Evolutionary conservation across 2,797 vertebrate species (phyloP).

Genomic region (Allobates femoralis): DNA sequence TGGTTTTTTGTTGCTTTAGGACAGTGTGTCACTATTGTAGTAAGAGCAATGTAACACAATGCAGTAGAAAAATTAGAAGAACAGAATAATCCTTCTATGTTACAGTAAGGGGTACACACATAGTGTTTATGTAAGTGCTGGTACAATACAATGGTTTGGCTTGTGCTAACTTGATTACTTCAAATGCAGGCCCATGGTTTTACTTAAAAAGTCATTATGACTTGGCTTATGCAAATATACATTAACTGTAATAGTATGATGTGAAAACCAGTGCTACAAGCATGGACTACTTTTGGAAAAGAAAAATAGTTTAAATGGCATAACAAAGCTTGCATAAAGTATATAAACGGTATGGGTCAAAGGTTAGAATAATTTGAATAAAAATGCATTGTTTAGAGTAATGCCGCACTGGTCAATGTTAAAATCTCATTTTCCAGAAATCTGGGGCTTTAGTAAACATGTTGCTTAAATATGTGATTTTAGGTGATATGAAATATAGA

Average conservation of each 20-base stretch:
- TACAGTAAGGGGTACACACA: constrained; percentile 9
- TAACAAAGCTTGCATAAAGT: constrained; percentile 78
- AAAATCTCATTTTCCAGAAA: constrained; percentile 74
- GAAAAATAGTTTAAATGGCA: constrained; percentile 69
- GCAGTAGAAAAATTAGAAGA: neutral
- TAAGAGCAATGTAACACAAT: neutral
- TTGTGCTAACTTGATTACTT: constrained; percentile 38
- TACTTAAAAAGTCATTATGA: constrained; percentile 69
- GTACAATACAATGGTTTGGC: constrained; percentile 24
- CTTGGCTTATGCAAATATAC: constrained; percentile 38
- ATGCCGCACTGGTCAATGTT: constrained; percentile 71
- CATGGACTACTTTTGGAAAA: constrained; percentile 67
- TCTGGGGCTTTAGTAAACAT: constrained; percentile 78
- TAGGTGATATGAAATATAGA: constrained; percentile 62
- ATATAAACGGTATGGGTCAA: constrained; percentile 78
- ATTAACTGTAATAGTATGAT: constrained; percentile 69
- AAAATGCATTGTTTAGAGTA: constrained; percentile 80
- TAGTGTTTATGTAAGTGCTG: constrained; percentile 36
- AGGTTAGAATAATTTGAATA: constrained; percentile 76
- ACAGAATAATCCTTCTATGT: constrained; percentile 15
- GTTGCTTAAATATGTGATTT: constrained; percentile 71
- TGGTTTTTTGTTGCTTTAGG: constrained; percentile 8
- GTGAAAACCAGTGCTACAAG: constrained; percentile 64
- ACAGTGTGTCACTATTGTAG: neutral
- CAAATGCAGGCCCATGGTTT: constrained; percentile 48